Percentiles rank a stretch among this genome's conserved stretches.
phyloP scores from a whole-genome alignment of 2,797 vertebrate species.

The Pogonophryne albipinna region DNA sequence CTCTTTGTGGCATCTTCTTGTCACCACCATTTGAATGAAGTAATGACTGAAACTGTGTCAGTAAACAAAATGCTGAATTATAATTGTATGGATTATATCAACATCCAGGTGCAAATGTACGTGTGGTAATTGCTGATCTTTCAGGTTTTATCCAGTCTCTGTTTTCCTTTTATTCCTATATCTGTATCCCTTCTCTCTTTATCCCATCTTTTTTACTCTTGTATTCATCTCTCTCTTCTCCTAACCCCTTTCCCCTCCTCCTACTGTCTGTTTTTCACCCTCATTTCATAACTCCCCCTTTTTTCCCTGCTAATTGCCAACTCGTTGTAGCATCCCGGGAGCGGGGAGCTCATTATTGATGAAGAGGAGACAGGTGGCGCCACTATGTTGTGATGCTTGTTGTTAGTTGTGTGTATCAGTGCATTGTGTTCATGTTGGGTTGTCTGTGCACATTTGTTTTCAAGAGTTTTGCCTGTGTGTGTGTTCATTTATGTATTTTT shows the following conservation, averaged over 20 bases:
- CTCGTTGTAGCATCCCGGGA: constrained; percentile 74
- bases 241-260: constrained; percentile 27
- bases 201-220: not conserved
- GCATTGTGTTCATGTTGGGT: constrained; percentile 65
- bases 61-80: not conserved
- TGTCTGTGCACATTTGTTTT: constrained; percentile 50
- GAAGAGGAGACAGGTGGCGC: constrained; percentile 86
- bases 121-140: not conserved
- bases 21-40: not conserved
- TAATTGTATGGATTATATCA: not conserved
- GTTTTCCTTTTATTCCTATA: not conserved
- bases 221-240: constrained; percentile 17
- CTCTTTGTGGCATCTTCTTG: no score
- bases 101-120: not conserved
- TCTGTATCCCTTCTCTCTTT: constrained; percentile 8
- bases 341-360: constrained; percentile 79
- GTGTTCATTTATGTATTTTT: constrained; percentile 32
- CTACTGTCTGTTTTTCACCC: constrained; percentile 55
- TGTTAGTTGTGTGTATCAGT: constrained; percentile 82
- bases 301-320: constrained; percentile 79
- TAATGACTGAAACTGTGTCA: not conserved
- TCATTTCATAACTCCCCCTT: constrained; percentile 63
- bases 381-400: constrained; percentile 91
- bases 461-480: constrained; percentile 37
- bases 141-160: not conserved